phyloP scores from a whole-genome alignment of 2,113 vertebrate genomes.

The Phrynosoma blainvillii region DNA sequence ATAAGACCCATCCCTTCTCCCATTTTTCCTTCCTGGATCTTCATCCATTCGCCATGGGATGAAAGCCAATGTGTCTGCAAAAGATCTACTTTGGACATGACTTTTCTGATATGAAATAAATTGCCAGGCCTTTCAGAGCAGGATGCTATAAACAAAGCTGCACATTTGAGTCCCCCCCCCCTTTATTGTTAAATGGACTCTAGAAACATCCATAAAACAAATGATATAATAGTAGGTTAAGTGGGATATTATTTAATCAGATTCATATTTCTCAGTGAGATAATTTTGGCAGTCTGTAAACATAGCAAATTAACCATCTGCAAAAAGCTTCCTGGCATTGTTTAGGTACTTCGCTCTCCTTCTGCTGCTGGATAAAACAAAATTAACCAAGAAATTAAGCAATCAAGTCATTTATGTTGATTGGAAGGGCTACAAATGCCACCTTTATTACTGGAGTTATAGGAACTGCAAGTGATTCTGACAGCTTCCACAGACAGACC shows the following conservation, averaged over 20 bases:
- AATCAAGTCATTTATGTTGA: not conserved
- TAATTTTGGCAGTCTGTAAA: conserved; percentile 58
- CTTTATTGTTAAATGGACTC: not conserved
- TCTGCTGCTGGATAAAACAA: not conserved
- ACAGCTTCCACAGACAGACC: not conserved
- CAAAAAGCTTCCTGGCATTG: conserved; percentile 28
- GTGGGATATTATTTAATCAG: conserved; percentile 14
- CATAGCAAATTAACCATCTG: conserved; percentile 56
- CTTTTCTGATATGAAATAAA: not conserved
- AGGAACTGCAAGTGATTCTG: not conserved
- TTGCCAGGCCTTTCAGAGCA: not conserved
- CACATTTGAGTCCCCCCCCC: not conserved
- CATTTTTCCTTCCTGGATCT: not conserved
- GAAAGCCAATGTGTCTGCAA: not conserved
- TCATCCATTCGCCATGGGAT: not conserved
- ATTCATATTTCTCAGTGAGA: conserved; percentile 23
- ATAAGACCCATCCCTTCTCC: not conserved
- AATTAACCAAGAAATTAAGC: conserved; percentile 20
- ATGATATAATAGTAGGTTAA: not conserved
- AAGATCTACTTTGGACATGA: not conserved
- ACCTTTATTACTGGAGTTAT: not conserved
- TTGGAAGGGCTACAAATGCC: conserved; percentile 5
- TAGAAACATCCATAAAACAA: conserved; percentile 7
- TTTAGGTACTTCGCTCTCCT: not conserved
- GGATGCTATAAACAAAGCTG: not conserved